These are phyloP conservation scores for Poeciliopsis prolifica DNA, from an alignment of 2,113 vertebrate species.

Conservation along the genomic window DNA sequence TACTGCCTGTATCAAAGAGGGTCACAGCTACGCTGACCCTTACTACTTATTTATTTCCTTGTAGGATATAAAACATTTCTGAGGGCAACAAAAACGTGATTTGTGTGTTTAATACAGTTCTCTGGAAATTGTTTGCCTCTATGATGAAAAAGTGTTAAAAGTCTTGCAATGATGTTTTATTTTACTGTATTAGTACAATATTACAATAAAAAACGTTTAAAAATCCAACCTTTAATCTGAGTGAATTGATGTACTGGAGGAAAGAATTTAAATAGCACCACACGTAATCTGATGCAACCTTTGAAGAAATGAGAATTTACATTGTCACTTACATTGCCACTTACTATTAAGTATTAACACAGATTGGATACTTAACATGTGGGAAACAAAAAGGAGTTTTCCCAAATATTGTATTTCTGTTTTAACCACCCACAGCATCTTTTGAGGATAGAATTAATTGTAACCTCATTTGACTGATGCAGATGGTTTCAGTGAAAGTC, in stretches of 20 bases:
- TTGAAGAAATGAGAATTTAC: background rate
- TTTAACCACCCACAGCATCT: background rate
- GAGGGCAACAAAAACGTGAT: background rate
- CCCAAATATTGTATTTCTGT: background rate
- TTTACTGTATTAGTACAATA: background rate
- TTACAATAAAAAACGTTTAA: background rate
- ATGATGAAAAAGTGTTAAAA: background rate
- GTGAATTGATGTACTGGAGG: background rate
- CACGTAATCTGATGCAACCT: background rate
- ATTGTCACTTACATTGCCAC: background rate
- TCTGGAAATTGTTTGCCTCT: background rate
- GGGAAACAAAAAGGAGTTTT: background rate
- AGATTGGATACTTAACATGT: background rate
- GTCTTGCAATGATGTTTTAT: background rate
- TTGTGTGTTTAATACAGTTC: constrained; percentile 45
- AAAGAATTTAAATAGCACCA: background rate
- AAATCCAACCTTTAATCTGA: background rate
- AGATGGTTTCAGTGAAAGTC: background rate
- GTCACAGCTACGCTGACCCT: constrained; percentile 37
- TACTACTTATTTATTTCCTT: constrained; percentile 17
- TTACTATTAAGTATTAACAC: background rate
- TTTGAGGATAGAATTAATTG: background rate
- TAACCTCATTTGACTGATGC: background rate
- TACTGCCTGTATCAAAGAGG: constrained; percentile 52
- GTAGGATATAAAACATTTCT: background rate